Evolutionary conservation across 1,140 invertebrate species (phyloP).

Genomic region (Phortica variegata): DNA sequence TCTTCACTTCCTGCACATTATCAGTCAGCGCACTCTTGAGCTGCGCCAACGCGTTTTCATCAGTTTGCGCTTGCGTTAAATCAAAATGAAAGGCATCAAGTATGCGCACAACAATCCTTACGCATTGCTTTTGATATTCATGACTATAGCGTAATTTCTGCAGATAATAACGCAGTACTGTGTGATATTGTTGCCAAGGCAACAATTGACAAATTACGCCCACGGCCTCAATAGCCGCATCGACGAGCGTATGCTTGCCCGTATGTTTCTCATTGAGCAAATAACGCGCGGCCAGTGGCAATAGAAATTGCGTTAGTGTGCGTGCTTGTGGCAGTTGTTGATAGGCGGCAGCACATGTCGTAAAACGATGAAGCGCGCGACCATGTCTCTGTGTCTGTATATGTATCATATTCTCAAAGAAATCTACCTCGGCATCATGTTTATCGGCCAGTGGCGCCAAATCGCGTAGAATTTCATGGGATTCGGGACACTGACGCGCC

Average conservation of each 20-base stretch:
- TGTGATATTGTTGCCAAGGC: slow-evolving; percentile 85
- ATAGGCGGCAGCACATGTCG: slow-evolving; percentile 26
- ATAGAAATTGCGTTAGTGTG: slow-evolving; percentile 78
- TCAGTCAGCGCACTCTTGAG: slow-evolving; percentile 17
- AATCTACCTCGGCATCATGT: slow-evolving; percentile 82
- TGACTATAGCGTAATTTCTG: slow-evolving; percentile 68
- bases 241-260: slow-evolving; percentile 78
- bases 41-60: slow-evolving; percentile 21
- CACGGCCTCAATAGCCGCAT: slow-evolving; percentile 77
- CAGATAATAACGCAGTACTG: slow-evolving; percentile 78
- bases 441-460: slow-evolving; percentile 70
- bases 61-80: slow-evolving; percentile 65
- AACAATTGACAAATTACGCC: slow-evolving; percentile 73
- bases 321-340: slow-evolving; percentile 62
- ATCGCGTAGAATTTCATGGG: slow-evolving; percentile 74
- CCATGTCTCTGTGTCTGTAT: slow-evolving; percentile 80
- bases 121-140: slow-evolving; percentile 79
- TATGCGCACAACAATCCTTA: slow-evolving; percentile 78
- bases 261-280: slow-evolving; percentile 75
- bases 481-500: slow-evolving; percentile 68
- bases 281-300: slow-evolving; percentile 81
- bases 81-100: slow-evolving; percentile 94
- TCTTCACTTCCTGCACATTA: slow-evolving; percentile 21
- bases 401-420: slow-evolving; percentile 92
- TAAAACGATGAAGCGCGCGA: slow-evolving; percentile 64